A percentile compares a stretch with the other conserved stretches of the same genome.
Conservation (phyloP, 1,140 invertebrate genomes). For the Hyphantria cunea region DNA sequence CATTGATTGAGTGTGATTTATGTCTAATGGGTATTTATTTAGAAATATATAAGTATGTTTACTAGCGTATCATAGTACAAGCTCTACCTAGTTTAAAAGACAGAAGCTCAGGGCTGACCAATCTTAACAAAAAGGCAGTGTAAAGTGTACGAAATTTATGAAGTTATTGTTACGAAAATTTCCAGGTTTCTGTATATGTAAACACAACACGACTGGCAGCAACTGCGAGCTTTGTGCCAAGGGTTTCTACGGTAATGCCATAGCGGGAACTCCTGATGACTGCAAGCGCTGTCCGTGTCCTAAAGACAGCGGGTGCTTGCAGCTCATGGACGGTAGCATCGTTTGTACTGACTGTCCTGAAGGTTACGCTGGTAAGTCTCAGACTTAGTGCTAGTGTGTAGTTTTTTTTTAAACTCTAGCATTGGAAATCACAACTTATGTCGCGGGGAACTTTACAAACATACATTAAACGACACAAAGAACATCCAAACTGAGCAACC, state of each 20-base stretch:
- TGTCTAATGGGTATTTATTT: no score
- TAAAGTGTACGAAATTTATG: no score
- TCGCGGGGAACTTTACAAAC: no score
- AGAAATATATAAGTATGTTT: no score
- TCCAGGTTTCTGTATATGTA: slow-evolving; percentile 96
- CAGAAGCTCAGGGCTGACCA: no score
- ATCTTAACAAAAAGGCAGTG: no score
- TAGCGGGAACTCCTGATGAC: slow-evolving; percentile 91
- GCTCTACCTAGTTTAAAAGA: no score
- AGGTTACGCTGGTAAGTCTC: slow-evolving; percentile 91
- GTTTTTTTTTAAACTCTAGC: neutral
- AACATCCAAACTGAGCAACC: no score
- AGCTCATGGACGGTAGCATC: slow-evolving; percentile 91
- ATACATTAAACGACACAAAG: no score
- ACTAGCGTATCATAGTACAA: no score
- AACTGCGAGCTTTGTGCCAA: slow-evolving; percentile 96
- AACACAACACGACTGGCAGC: slow-evolving; percentile 97
- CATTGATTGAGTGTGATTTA: no score
- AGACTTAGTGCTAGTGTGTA: neutral
- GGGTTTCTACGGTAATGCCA: slow-evolving; percentile 97
- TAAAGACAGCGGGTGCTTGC: slow-evolving; percentile 94
- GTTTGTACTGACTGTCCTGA: slow-evolving; percentile 96
- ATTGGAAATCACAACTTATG: no score
- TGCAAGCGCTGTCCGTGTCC: slow-evolving; percentile 98
- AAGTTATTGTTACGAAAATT: neutral